Base-by-base conservation (phyloP, 1,140 invertebrate species). In the Musca domestica region DNA sequence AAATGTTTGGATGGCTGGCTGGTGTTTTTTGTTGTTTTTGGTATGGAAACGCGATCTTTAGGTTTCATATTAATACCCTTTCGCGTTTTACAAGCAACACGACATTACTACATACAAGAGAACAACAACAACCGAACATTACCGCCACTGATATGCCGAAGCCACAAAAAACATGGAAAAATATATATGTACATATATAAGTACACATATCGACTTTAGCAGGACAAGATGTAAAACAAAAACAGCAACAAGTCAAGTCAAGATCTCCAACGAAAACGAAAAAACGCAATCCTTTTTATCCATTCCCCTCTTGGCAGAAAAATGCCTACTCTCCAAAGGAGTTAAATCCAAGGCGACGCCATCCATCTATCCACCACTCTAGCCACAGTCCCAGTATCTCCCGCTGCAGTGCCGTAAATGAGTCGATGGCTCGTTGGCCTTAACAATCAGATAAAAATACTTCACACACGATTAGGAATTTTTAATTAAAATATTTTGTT, bases 391-490 rank as follows among this genome's bases (percentile, higher is more conserved):
- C n/a, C n/a, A n/a, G n/a, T n/a, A n/a, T n/a, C n/a, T n/a, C n/a
- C n/a, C n/a, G n/a, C n/a, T n/a, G n/a, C n/a, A n/a, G n/a, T n/a
- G n/a, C n/a, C n/a, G 52, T 56, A 56, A 56, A 56, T 56, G 52
- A 56, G 52, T 56, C 52, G 52, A 56, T 56, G 52, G 46, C 34
- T 64, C 61, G 34, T 41, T 48, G 34, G 34, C 52, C 52, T 56
- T 56, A 56, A 70, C 71, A 77, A 78, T 78, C 76, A 78, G 76
- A 78, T 78, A 78, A 78, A 77, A 78, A 77, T 77, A 74, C 76
- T 78, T 78, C 76, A 76, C 76, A 78, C 76, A 78, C 76, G 76
- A 78, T 78, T 78, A 78, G 76, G 76, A 78, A 78, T 78, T 78
- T 78, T 78, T 78, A 78, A 78, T 78, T 78, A 78, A 78, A 78